Evolutionary conservation across 2,888 invertebrate genomes (phyloP), one percentile per base, ranked within the genome.

Genomic region (Autographa gamma): DNA sequence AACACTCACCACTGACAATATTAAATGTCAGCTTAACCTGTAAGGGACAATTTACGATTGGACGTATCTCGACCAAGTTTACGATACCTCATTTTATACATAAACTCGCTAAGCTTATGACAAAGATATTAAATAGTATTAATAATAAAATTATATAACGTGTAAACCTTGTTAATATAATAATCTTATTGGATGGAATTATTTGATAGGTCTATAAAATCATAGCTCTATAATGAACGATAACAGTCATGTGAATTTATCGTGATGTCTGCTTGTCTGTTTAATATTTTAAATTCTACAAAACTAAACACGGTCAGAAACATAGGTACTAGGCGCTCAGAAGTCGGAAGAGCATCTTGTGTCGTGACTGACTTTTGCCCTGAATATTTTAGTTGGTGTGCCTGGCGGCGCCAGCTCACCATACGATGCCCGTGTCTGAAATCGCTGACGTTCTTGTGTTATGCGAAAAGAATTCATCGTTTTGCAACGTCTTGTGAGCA

Each of bases 341-440:
- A 81, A 88, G 85, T 88, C 82, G 88, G 86, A 90, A 87, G 87
- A 89, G 83, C 84, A 85, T 82, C 81, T 78, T 82, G 80, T 82
- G 82, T 93, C 94, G 94, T 94, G 94, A 93, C 94, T 94, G 93
- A 94, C 94, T 93, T 92, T 93, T 93, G 93, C 90, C 93, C 93
- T 93, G 93, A 92, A 93, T 94, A 93, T 93, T 93, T 94, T 90
- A 93, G 90, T 76, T 81, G 82, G 89, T 89, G 89, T 89, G 88
- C 86, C 88, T 90, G 81, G 81, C 86, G 89, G 92, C 91, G 89
- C 89, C 91, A 86, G 85, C 84, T 87, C 87, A 84, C 82, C 79
- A 82, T 84, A 87, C 87, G 85, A 88, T 83, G 80, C 87, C 88
- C 88, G 88, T 86, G 89, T 89, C 87, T 89, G 75, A 90, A 91